phyloP scores from a whole-genome alignment of 2,888 invertebrate species.

The Thyatira batis region DNA sequence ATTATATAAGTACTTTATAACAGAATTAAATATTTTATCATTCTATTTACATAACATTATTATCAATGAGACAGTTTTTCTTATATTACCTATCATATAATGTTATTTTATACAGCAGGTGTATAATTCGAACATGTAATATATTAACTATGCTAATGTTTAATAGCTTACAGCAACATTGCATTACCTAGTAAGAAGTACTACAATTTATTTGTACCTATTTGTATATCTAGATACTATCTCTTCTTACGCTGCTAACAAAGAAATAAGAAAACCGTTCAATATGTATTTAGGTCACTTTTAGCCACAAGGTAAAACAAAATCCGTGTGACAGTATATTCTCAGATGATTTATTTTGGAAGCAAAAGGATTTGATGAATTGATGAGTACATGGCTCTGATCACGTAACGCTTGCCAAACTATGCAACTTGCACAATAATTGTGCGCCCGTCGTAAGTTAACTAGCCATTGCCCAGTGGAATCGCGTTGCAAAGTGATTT shows the following conservation, averaged over 20 bases:
- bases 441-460: conserved; percentile 7
- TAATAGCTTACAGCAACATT: too few species aligned
- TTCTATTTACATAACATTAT: too few species aligned
- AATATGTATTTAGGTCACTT: background rate
- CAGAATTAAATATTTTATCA: too few species aligned
- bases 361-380: conserved; percentile 29
- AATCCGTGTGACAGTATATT: background rate
- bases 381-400: conserved; percentile 36
- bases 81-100: too few species aligned
- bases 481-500: conserved; percentile 7
- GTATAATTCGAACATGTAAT: too few species aligned
- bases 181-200: too few species aligned
- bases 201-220: too few species aligned
- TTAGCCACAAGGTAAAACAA: background rate
- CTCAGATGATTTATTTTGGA: conserved; percentile 20
- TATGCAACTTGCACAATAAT: conserved; percentile 21
- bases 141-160: too few species aligned
- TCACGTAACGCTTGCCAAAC: conserved; percentile 38
- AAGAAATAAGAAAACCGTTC: background rate
- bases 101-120: too few species aligned
- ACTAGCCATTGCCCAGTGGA: conserved; percentile 4
- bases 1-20: background rate
- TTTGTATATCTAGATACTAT: too few species aligned
- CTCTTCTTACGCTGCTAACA: background rate
- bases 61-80: too few species aligned